A percentile compares a stretch with the other conserved stretches of the same genome.
phyloP scores from a whole-genome alignment of 2,113 vertebrate genomes.

The Bos javanicus region DNA sequence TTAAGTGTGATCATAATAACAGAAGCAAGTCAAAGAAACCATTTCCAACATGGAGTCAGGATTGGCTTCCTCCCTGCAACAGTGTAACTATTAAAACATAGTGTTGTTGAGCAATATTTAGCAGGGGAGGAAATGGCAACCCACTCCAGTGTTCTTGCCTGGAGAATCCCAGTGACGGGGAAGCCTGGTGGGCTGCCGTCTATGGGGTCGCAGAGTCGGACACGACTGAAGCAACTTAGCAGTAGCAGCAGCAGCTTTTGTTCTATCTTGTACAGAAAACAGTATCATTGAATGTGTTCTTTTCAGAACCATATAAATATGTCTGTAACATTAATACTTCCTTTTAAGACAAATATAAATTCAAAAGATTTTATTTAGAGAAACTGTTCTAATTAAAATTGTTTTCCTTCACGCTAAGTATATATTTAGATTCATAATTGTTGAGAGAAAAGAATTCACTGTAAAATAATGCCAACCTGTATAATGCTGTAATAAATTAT shows the following conservation, averaged over 20 bases:
- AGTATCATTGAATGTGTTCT: constrained; percentile 64
- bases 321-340: constrained; percentile 75
- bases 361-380: constrained; percentile 80
- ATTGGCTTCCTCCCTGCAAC: neutral
- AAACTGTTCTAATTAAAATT: constrained; percentile 75
- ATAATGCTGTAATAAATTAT: constrained; percentile 88
- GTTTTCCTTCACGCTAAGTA: constrained; percentile 73
- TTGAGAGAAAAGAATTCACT: constrained; percentile 74
- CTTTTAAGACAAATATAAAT: constrained; percentile 74
- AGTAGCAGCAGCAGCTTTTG: constrained; percentile 32
- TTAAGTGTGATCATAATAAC: neutral
- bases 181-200: no score
- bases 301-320: constrained; percentile 80
- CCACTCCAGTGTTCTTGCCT: no score
- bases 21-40: neutral
- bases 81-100: constrained; percentile 69
- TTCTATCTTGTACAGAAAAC: constrained; percentile 77
- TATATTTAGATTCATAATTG: constrained; percentile 73
- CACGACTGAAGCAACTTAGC: no score
- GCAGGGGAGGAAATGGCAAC: no score
- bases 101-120: constrained; percentile 62
- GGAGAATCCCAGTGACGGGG: no score
- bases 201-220: no score
- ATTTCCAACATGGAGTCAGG: neutral
- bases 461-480: constrained; percentile 81